Evolutionary conservation across 2,888 invertebrate species (phyloP), one percentile per base, ranked within the genome.

Genomic region (Diabrotica balteata): DNA sequence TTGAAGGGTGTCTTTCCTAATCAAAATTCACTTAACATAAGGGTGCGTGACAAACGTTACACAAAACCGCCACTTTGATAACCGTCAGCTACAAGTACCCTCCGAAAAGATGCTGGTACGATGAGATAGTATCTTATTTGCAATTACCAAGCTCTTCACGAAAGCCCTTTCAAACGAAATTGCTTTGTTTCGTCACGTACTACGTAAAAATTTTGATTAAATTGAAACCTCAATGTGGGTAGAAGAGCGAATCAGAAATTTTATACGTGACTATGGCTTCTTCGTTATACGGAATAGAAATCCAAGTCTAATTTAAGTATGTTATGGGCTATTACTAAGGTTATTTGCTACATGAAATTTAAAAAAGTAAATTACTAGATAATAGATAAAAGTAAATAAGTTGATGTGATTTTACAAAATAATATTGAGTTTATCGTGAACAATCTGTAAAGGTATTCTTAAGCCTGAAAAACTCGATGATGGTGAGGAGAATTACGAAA

Each of bases 131-230:
- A 61, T 61, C 61, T 61, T 46, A 53, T 11, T 54, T 10, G 49
- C 45, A 47, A 59, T 59, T 52, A 61, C 51, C 51, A 45, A 45
- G 59, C 53, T 54, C 61, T 54, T 61, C 53, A 47, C 53, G 11
- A 63, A 67, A 63, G 60, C 58, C 62, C 52, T 59, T 52, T 50
- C 60, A 66, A 54, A 46, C 60, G 42, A 67, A 66, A 69, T 69
- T 69, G 69, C 67, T 69, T 72, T 72, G 72, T 72, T 63, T 66
- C 63, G 57, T 69, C 72, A 72, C 72, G 72, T 72, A 63, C 49
- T 61, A 54, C 44, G 54, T 55, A 60, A 47, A 53, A 55, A 55
- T 66, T 63, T 50, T 58, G 50, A 51, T 58, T 63, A 57, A 63
- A 50, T 63, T 63, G 22, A 63, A 63, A 51, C 63, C 51, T 58